Conservation (phyloP, 2,797 vertebrate genomes). For the Luscinia megarhynchos region DNA sequence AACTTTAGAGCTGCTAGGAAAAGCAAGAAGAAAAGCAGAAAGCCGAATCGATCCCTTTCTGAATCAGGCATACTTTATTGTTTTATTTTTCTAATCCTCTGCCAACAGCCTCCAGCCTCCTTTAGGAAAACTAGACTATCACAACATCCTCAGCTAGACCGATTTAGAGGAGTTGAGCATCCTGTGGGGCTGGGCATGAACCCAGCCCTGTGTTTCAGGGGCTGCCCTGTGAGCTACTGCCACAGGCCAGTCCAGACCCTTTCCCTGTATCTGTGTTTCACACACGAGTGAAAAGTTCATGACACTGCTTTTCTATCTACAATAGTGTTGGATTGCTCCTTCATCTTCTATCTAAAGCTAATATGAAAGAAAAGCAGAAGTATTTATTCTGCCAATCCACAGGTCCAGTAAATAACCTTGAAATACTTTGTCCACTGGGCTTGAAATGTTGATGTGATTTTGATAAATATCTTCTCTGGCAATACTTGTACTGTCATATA, state of each 20-base stretch:
- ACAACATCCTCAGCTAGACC: neutral
- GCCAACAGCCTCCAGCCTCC: neutral
- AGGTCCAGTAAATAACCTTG: constrained; percentile 13
- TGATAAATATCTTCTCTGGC: neutral
- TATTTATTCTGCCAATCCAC: neutral
- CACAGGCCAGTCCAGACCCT: neutral
- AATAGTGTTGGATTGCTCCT: neutral
- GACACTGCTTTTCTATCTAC: neutral
- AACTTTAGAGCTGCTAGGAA: neutral
- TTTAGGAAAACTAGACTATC: neutral
- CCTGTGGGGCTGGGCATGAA: neutral
- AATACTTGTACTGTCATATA: neutral
- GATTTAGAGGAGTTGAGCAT: neutral
- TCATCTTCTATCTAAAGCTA: neutral
- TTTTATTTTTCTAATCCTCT: neutral
- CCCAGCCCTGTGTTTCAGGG: neutral
- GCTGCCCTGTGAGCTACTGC: neutral
- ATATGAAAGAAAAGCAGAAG: neutral
- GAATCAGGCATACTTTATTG: neutral
- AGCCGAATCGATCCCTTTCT: neutral
- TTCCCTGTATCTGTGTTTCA: neutral
- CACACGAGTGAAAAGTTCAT: neutral
- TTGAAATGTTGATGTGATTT: neutral
- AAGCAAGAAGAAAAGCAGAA: neutral
- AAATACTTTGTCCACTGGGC: neutral